These are phyloP conservation scores for Syrrhaptes paradoxus DNA, from an alignment of 2,113 vertebrate species.

Conservation along the genomic window DNA sequence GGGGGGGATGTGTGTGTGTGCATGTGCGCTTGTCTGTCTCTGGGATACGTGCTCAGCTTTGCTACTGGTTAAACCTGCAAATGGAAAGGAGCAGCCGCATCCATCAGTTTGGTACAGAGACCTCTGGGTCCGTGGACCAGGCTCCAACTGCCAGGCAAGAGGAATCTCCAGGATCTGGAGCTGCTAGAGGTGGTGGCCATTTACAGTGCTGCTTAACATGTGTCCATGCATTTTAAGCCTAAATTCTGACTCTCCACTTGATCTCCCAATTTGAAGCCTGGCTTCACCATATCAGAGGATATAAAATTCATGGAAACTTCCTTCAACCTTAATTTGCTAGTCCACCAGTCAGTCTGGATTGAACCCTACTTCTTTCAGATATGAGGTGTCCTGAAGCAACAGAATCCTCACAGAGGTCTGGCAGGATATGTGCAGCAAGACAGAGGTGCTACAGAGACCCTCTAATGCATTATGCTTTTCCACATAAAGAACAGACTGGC, in stretches of 20 bases:
- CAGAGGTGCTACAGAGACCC: neutral
- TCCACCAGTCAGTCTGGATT: neutral
- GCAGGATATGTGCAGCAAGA: neutral
- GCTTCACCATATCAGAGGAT: neutral
- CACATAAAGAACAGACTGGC: neutral
- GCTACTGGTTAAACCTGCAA: neutral
- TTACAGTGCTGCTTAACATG: neutral
- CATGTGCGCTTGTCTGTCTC: neutral
- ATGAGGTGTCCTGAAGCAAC: neutral
- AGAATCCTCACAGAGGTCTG: neutral
- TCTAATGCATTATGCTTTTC: neutral
- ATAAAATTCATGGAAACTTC: neutral
- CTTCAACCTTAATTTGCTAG: neutral
- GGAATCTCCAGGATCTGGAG: neutral
- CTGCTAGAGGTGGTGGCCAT: neutral
- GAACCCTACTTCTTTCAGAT: neutral
- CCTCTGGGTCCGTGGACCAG: too few relatives aligned
- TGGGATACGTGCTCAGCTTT: rapidly evolving
- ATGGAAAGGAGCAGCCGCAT: neutral
- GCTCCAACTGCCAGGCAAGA: neutral
- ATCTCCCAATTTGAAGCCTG: neutral
- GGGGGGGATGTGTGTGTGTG: too few relatives aligned
- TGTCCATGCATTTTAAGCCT: neutral
- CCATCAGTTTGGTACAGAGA: neutral
- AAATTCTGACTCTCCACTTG: neutral